Conservation (phyloP, 2,797 vertebrate genomes). For the Lateolabrax maculatus region DNA sequence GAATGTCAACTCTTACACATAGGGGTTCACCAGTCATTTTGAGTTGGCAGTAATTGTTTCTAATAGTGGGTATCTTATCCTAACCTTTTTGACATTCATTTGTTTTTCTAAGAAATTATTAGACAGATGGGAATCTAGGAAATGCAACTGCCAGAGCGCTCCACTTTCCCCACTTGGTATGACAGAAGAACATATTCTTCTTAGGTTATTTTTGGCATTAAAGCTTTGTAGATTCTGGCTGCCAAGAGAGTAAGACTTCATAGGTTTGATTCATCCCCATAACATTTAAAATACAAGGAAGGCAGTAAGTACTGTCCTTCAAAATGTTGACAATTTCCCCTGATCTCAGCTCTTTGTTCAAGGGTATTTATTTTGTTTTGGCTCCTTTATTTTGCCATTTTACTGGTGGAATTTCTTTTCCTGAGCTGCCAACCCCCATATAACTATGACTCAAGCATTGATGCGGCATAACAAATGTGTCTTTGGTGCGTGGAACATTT, state of each 20-base stretch:
- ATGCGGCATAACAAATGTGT: slow-evolving; percentile 67
- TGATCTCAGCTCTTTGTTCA: slow-evolving; percentile 43
- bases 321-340: slow-evolving; percentile 32
- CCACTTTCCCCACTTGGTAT: neutral
- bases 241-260: neutral
- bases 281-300: slow-evolving; percentile 12
- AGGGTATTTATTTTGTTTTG: slow-evolving; percentile 28
- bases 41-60: neutral
- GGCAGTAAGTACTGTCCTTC: slow-evolving; percentile 3
- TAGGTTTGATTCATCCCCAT: slow-evolving; percentile 26
- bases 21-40: neutral
- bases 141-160: neutral
- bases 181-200: neutral
- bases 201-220: slow-evolving; percentile 18
- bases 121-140: neutral
- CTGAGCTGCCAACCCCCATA: slow-evolving; percentile 60
- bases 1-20: neutral
- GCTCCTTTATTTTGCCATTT: slow-evolving; percentile 36
- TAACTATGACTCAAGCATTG: slow-evolving; percentile 70
- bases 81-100: neutral
- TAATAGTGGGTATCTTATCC: neutral
- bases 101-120: neutral
- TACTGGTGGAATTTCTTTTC: slow-evolving; percentile 54
- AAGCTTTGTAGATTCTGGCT: slow-evolving; percentile 21
- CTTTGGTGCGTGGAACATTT: slow-evolving; percentile 61